Evolutionary conservation across 2,888 invertebrate species (phyloP).

Genomic region (Thereva nobilitata): DNA sequence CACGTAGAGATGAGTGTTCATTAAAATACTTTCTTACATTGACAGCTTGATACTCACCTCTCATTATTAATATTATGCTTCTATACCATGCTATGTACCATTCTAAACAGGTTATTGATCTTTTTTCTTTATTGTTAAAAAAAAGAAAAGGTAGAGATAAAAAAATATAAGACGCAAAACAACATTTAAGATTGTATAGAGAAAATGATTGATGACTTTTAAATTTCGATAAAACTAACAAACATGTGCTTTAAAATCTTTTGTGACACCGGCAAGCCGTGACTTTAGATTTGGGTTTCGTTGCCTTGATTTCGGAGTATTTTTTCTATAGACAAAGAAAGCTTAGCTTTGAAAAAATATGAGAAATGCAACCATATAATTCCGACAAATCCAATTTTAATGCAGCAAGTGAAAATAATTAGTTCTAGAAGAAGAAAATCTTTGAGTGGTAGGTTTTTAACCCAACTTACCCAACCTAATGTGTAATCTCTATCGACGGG

Average conservation of each 20-base stretch:
- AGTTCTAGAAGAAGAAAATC: too few species aligned
- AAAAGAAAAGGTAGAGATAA: slow-evolving; percentile 7
- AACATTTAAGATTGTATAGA: slow-evolving; percentile 9
- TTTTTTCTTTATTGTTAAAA: slow-evolving; percentile 11
- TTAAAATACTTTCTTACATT: slow-evolving; percentile 26
- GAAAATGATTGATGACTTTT: slow-evolving; percentile 41
- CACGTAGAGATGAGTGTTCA: slow-evolving; percentile 13
- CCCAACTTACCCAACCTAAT: too few species aligned
- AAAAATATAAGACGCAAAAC: slow-evolving; percentile 2
- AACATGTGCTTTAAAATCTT: slow-evolving; percentile 34
- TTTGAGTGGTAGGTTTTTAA: too few species aligned
- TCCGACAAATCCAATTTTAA: too few species aligned
- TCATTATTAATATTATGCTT: slow-evolving; percentile 30
- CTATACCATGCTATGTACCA: slow-evolving; percentile 5
- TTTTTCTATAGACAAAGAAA: too few species aligned
- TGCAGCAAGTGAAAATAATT: too few species aligned
- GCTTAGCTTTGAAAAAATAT: too few species aligned
- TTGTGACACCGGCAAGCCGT: slow-evolving; percentile 22
- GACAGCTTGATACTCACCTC: slow-evolving; percentile 13
- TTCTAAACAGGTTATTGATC: slow-evolving; percentile 40
- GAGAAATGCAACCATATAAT: too few species aligned
- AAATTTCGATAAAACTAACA: slow-evolving; percentile 35
- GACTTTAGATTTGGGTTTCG: too few species aligned
- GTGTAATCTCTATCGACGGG: too few species aligned
- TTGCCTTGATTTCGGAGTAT: too few species aligned